Base-by-base conservation (phyloP, 2,888 invertebrate genomes). In the Cecidostiba fungosa region DNA sequence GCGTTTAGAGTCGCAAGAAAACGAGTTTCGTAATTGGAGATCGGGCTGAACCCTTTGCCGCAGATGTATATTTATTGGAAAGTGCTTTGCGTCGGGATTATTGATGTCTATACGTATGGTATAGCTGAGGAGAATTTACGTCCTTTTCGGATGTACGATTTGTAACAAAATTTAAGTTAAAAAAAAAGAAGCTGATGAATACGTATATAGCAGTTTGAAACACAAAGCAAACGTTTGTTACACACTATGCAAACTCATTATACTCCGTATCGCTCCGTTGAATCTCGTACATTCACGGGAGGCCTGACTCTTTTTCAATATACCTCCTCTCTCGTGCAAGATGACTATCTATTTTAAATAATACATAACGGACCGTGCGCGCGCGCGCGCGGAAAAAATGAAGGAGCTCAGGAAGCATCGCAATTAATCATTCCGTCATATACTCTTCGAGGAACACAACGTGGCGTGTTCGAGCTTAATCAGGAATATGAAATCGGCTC, bases 311-410 rank as follows among this genome's bases (percentile, higher is more conserved):
- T 76, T 74, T 43, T 66, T 76, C 36, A 43, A 74, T 59, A 36
- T 19, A 19, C 59, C 23, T 10, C 2, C 62, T 14, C 43, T 26
- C 69, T 62, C 54, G 5, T 79, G 59, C 39, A 66, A 84, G 84
- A 84, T 84, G 47, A 36, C 54, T 79, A 84, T 84, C 74, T 74
- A 69, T 84, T 80, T 80, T 84, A 80, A 84, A 84, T 76, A 84
- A 47, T 43, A 70, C 62, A 76, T 19, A 62, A 14, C 62, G 26
- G 62, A 6, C 62, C 6, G 16, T 8, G n/a, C 23, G 23, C 29
- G 62, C 12, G 39, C 39, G 23, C 29, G 59, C 43, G 39, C 6
- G 10, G 29, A 29, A 66, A 62, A 66, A 73, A 39, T 3, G 26
- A 50, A 26, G 19, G 29, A 47, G 43, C 16, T 6, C 26, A 39